A percentile compares a stretch with the other conserved stretches of the same genome.
Evolutionary conservation across 1,140 invertebrate species (phyloP).

Genomic region (Meloidogyne hapla): DNA sequence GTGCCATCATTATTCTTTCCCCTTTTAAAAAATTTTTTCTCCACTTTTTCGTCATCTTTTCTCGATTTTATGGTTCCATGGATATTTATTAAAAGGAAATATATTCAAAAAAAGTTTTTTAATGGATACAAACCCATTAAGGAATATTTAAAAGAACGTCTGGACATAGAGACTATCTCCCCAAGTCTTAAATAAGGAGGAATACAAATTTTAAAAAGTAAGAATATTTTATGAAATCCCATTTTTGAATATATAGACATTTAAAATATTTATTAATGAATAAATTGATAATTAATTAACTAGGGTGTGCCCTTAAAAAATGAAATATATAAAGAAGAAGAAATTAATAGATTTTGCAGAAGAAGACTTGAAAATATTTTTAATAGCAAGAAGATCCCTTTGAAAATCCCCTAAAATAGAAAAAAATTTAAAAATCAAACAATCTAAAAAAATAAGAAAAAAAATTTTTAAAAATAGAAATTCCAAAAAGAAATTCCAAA

Average conservation of each 20-base stretch:
- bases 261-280: not conserved
- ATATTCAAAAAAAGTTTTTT: not conserved
- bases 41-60: not conserved
- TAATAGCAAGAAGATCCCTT: too few species aligned
- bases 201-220: not conserved
- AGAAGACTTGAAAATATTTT: too few species aligned
- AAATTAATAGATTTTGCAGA: too few species aligned
- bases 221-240: not conserved
- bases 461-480: too few species aligned
- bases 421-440: too few species aligned
- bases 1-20: not conserved
- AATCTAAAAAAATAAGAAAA: too few species aligned
- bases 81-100: not conserved
- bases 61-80: constrained; percentile 2
- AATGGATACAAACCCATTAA: not conserved
- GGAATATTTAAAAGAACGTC: not conserved
- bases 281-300: not conserved
- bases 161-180: not conserved
- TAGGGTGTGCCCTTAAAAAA: not conserved
- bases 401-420: too few species aligned
- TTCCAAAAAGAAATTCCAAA: too few species aligned
- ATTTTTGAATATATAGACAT: not conserved
- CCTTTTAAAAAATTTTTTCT: not conserved
- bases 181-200: not conserved
- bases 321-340: too few species aligned